phyloP scores from a whole-genome alignment of 2,888 invertebrate genomes.

The Coecobrya sp. region DNA sequence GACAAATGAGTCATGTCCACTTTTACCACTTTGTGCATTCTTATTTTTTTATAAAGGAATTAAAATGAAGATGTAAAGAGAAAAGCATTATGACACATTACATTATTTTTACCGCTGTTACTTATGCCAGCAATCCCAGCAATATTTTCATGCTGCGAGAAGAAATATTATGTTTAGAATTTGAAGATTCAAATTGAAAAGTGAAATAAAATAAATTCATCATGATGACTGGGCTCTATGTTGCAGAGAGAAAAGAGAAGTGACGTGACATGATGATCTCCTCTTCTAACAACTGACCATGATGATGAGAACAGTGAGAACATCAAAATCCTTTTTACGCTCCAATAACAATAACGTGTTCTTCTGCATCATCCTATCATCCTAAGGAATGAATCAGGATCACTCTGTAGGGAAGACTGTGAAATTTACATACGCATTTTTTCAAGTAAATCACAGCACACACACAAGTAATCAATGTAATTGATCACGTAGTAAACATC shows the following conservation, averaged over 20 bases:
- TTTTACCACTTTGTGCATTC: constrained; percentile 12
- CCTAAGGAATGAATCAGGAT: constrained; percentile 11
- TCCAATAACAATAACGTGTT: constrained; percentile 65
- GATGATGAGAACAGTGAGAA: constrained; percentile 40
- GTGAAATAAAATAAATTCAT: constrained; percentile 37
- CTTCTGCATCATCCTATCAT: constrained; percentile 33
- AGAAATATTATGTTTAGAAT: no score
- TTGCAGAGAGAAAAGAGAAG: background rate
- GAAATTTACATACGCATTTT: constrained; percentile 50
- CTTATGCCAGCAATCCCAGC: background rate
- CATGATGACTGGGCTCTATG: constrained; percentile 25
- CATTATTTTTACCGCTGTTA: constrained; percentile 45
- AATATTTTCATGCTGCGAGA: constrained; percentile 25
- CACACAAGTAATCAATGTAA: background rate
- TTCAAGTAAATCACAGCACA: constrained; percentile 37
- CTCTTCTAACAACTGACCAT: constrained; percentile 7
- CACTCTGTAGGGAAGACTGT: background rate
- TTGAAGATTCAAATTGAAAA: constrained; percentile 1
- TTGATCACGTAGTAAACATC: constrained; percentile 11
- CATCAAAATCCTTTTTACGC: constrained; percentile 71
- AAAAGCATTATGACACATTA: constrained; percentile 67
- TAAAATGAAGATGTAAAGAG: constrained; percentile 59
- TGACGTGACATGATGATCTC: constrained; percentile 51
- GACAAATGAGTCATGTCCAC: constrained; percentile 65
- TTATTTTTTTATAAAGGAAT: constrained; percentile 11